phyloP scores from a whole-genome alignment of 92 coral and sea anemone genomes.

The Zoanthus gigantus region DNA sequence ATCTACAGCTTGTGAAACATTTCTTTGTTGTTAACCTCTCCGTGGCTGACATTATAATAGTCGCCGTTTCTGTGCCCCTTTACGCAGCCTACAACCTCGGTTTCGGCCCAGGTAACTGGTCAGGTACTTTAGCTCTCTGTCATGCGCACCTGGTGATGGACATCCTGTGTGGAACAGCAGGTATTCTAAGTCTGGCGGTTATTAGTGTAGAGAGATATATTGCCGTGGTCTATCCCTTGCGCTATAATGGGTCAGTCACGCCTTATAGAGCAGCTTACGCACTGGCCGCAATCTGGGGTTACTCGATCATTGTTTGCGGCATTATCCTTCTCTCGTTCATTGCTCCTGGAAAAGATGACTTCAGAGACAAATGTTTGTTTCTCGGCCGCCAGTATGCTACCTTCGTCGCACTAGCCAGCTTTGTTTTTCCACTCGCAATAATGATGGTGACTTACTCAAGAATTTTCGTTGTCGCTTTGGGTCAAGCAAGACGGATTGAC shows the following conservation, averaged over 20 bases:
- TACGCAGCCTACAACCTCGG: conserved; percentile 69
- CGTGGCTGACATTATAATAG: conserved; percentile 82
- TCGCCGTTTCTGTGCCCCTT: conserved; percentile 75
- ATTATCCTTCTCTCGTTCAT: conserved; percentile 65
- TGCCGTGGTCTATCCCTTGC: conserved; percentile 85
- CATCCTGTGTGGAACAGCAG: conserved; percentile 84
- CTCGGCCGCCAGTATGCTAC: conserved; percentile 78
- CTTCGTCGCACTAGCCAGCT: conserved; percentile 79
- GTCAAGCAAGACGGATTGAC: conserved; percentile 80
- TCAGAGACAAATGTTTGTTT: conserved; percentile 67
- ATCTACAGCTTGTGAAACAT: conserved; percentile 86
- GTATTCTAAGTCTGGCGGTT: conserved; percentile 81
- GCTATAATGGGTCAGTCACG: conserved; percentile 78
- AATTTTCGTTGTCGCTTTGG: conserved; percentile 78
- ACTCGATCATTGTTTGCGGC: conserved; percentile 73
- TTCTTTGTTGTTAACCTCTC: conserved; percentile 92
- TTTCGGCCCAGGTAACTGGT: conserved; percentile 45
- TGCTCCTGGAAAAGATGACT: conserved; percentile 44
- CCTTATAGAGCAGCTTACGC: conserved; percentile 68
- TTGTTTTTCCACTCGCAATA: conserved; percentile 73
- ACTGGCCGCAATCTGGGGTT: conserved; percentile 80
- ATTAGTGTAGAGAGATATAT: conserved; percentile 92
- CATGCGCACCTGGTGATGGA: conserved; percentile 80
- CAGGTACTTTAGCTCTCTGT: conserved; percentile 52
- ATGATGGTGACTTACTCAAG: conserved; percentile 81